Evolutionary conservation across 2,888 invertebrate species (phyloP).

Genomic region (Metellina segmentata): DNA sequence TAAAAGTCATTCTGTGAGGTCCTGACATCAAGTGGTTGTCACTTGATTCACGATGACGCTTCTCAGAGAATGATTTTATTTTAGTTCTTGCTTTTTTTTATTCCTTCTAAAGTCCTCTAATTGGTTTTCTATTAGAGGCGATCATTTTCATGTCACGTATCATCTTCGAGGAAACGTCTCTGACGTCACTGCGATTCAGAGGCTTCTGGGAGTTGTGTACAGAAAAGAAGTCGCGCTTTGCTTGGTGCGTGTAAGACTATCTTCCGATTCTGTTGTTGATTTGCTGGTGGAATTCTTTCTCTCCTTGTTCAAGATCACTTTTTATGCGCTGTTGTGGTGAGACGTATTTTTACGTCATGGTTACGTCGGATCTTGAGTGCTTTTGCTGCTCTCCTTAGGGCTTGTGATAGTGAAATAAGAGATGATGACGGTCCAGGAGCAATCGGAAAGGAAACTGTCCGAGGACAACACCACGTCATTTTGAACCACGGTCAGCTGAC

Average conservation of each 20-base stretch:
- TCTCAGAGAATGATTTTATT: neutral
- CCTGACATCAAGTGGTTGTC: slow-evolving; percentile 29
- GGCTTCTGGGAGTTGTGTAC: neutral
- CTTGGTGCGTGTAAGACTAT: too few species aligned
- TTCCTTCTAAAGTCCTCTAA: slow-evolving; percentile 37
- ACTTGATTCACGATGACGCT: slow-evolving; percentile 29
- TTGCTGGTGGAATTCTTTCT: neutral
- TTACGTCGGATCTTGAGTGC: too few species aligned
- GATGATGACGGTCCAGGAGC: too few species aligned
- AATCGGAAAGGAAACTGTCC: too few species aligned
- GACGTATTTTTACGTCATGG: too few species aligned
- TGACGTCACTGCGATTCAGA: slow-evolving; percentile 43
- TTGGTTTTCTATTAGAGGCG: slow-evolving; percentile 45
- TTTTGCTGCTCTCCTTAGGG: too few species aligned
- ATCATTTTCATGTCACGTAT: slow-evolving; percentile 53
- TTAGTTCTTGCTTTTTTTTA: slow-evolving; percentile 9
- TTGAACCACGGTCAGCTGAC: too few species aligned
- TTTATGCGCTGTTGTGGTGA: neutral
- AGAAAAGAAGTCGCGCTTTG: too few species aligned
- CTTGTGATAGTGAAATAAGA: too few species aligned
- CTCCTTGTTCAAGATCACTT: neutral
- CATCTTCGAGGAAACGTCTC: slow-evolving; percentile 37
- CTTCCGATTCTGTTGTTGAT: neutral
- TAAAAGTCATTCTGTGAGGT: slow-evolving; percentile 33
- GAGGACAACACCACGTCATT: too few species aligned